A percentile compares a stretch with the other conserved stretches of the same genome.
Conservation (phyloP, 2,888 invertebrate genomes). For the Synergus laeviventris region DNA sequence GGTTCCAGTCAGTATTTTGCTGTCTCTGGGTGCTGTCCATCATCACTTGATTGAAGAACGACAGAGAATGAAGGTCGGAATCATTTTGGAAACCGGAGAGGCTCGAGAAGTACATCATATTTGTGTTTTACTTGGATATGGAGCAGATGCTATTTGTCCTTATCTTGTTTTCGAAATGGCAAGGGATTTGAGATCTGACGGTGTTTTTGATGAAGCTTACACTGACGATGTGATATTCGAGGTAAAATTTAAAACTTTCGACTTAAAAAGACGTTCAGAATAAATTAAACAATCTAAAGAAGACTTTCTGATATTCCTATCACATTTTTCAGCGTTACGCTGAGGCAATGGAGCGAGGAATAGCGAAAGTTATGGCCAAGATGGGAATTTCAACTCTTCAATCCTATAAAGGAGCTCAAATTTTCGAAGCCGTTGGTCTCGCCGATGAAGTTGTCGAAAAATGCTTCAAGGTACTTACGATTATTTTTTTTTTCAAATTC, state of each 20-base stretch:
- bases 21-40: constrained; percentile 95
- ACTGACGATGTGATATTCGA: constrained; percentile 89
- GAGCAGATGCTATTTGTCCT: constrained; percentile 98
- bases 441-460: constrained; percentile 94
- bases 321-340: constrained; percentile 83
- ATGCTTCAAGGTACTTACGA: constrained; percentile 89
- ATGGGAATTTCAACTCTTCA: constrained; percentile 99
- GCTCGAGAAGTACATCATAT: constrained; percentile 97
- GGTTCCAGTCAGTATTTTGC: constrained; percentile 87
- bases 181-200: constrained; percentile 89
- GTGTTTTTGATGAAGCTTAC: constrained; percentile 86
- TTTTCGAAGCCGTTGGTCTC: constrained; percentile 98
- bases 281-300: constrained; percentile 8
- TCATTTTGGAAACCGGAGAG: constrained; percentile 97
- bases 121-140: constrained; percentile 96
- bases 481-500: constrained; percentile 76
- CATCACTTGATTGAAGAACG: constrained; percentile 96
- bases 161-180: constrained; percentile 97
- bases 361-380: constrained; percentile 97
- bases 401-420: constrained; percentile 99
- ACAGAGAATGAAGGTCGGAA: constrained; percentile 96
- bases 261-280: constrained; percentile 35
- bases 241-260: constrained; percentile 72
- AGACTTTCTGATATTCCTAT: constrained; percentile 54
- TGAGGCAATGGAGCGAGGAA: constrained; percentile 93